Evolutionary conservation across 2,113 vertebrate species (phyloP), one percentile per base, ranked within the genome.

Genomic region (Urocolius indicus): DNA sequence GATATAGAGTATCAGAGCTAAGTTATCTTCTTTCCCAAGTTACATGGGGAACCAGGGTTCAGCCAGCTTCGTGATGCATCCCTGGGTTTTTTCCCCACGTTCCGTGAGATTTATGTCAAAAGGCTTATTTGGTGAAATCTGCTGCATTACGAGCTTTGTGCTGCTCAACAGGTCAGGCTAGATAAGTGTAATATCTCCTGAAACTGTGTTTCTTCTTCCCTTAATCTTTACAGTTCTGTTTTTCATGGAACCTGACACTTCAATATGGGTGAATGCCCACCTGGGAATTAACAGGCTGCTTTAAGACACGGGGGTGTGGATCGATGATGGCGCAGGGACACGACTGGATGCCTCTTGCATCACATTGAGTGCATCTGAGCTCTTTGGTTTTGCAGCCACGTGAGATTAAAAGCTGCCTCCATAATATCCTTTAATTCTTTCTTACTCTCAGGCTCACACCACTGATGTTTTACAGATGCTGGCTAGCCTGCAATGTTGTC

Each of bases 401-500:
- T 49, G 5, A 93, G 85, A 73, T 77, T n/a, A 74, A 67, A 79
- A 71, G 27, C 68, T 68, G 65, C 43, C 88, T 93, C 6, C 5
- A 30, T 92, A 86, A 81, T 88, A 75, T 61, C 74, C 92, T 81
- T 86, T 91, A 89, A 92, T 95, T 91, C 91, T 74, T 81, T 22
- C 92, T 74, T 38, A 32, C 18, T 78, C 55, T 77, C 38, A 17
- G 10, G 84, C 90, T 73, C 55, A 6, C 36, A 72, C 85, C 38
- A 19, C 82, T 49, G 73, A 46, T 69, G 69, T 48, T 86, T 6
- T 26, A 45, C 93, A 91, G 95, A 93, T 96, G 88, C 93, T 89
- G 94, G 57, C 72, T 96, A 78, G 93, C 95, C 91, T 95, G 71
- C 91, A 94, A 43, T 75, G 71, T 92, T 95, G 91, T 96, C 88